These are phyloP conservation scores for Synchiropus splendidus DNA, from an alignment of 2,113 vertebrate genomes.

Conservation along the genomic window DNA sequence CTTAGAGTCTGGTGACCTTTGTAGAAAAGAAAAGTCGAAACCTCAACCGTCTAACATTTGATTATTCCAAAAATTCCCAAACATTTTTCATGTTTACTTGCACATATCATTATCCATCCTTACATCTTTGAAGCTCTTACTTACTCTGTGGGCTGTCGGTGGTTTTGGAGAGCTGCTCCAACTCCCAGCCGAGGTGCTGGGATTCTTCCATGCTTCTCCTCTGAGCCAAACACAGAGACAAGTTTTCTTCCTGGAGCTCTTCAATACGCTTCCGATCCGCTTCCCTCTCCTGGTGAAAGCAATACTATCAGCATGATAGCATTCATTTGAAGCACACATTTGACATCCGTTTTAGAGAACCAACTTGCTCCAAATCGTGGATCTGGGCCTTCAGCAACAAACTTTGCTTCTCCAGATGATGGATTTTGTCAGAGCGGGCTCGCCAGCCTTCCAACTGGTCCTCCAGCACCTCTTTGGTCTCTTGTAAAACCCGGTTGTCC, in stretches of 20 bases:
- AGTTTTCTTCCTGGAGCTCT: slow-evolving; percentile 85
- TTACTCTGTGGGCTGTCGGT: slow-evolving; percentile 75
- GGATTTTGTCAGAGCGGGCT: slow-evolving; percentile 88
- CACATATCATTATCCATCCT: not conserved
- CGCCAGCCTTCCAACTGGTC: slow-evolving; percentile 86
- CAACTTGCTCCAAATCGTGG: slow-evolving; percentile 93
- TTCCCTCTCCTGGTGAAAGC: slow-evolving; percentile 74
- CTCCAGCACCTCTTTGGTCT: slow-evolving; percentile 95
- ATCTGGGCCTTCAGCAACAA: slow-evolving; percentile 84
- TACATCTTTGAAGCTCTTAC: slow-evolving; percentile 11
- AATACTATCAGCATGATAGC: slow-evolving; percentile 1
- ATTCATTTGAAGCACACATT: not conserved
- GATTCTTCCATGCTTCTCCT: slow-evolving; percentile 91
- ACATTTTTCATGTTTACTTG: too few species aligned
- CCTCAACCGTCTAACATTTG: not conserved
- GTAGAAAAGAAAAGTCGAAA: slow-evolving; percentile 24
- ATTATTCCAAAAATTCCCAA: too few species aligned
- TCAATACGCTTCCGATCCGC: slow-evolving; percentile 77
- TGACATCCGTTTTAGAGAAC: not conserved
- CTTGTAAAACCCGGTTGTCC: slow-evolving; percentile 92
- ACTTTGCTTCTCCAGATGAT: slow-evolving; percentile 92
- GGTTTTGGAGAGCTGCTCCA: slow-evolving; percentile 82
- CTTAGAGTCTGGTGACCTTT: slow-evolving; percentile 65
- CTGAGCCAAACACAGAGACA: slow-evolving; percentile 82
- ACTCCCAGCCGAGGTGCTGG: slow-evolving; percentile 83